A percentile compares a stretch with the other conserved stretches of the same genome.
These are phyloP conservation scores for Glandiceps talaboti DNA, from an alignment of 53 echinoderm and acorn worm genomes.

Conservation along the genomic window DNA sequence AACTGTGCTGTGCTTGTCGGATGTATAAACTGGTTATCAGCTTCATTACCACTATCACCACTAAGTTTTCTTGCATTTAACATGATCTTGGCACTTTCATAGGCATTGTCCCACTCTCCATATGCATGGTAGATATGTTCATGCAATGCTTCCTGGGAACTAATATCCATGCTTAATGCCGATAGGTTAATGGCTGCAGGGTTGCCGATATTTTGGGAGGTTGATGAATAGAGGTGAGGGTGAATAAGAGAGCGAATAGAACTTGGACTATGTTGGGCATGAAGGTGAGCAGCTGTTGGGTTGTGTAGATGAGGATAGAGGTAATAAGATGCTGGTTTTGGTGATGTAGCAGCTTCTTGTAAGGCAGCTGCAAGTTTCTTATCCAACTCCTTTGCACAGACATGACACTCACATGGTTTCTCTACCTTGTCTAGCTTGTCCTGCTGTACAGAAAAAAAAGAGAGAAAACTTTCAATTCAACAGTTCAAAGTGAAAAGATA, in stretches of 20 bases:
- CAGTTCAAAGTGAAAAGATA: too few relatives aligned
- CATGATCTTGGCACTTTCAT: conserved; percentile 93
- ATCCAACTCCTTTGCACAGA: conserved; percentile 49
- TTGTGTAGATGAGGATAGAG: conserved; percentile 72
- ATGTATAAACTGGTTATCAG: conserved; percentile 6
- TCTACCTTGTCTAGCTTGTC: conserved; percentile 19
- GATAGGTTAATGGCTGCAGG: conserved; percentile 25
- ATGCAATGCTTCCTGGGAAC: conserved; percentile 41
- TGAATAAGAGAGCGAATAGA: conserved; percentile 97
- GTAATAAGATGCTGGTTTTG: conserved; percentile 61
- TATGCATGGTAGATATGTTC: conserved; percentile 25
- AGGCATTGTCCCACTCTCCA: conserved; percentile 72
- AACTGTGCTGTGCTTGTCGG: neutral
- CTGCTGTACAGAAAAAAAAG: conserved; percentile 26
- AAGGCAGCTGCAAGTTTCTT: conserved; percentile 35
- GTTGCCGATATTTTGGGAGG: neutral
- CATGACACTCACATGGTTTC: conserved; percentile 70
- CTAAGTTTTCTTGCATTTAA: conserved; percentile 50
- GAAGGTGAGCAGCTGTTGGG: neutral
- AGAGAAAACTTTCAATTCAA: too few relatives aligned
- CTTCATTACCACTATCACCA: conserved; percentile 67
- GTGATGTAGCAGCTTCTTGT: conserved; percentile 8
- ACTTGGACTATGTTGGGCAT: conserved; percentile 77
- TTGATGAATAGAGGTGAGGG: conserved; percentile 60
- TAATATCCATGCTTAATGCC: conserved; percentile 27